A percentile compares a stretch with the other conserved stretches of the same genome.
Evolutionary conservation across 2,113 vertebrate genomes (phyloP).

Genomic region (Puffinus mauretanicus): DNA sequence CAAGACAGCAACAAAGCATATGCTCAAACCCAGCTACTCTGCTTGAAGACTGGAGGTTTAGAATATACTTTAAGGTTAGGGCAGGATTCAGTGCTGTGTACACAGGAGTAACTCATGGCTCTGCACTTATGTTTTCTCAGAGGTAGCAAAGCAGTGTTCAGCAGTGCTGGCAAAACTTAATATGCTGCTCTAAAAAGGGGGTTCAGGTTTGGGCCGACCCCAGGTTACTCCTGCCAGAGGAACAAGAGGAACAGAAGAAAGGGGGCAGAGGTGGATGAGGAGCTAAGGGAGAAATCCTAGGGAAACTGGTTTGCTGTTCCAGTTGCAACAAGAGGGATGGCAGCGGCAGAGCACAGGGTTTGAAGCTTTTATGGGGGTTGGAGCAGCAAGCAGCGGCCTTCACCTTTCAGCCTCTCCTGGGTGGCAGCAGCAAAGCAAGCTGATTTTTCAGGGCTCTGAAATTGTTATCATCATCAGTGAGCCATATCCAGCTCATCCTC

Average conservation of each 20-base stretch:
- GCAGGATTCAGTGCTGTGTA: background rate
- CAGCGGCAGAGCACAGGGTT: background rate
- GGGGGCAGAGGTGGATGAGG: background rate
- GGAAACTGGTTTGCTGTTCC: background rate
- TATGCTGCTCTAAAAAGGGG: background rate
- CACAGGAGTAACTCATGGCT: background rate
- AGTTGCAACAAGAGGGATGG: background rate
- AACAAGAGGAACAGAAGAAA: background rate
- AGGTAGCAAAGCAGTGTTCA: background rate
- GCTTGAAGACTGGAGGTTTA: background rate
- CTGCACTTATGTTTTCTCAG: background rate
- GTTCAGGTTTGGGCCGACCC: background rate
- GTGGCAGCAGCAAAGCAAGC: background rate
- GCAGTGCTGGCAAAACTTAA: background rate
- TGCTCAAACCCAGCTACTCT: constrained; percentile 1
- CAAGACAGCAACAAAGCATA: background rate
- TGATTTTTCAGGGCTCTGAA: background rate
- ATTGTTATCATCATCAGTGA: background rate
- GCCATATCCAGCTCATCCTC: background rate
- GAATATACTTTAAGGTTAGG: background rate
- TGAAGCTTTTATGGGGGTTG: background rate
- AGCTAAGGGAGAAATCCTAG: background rate
- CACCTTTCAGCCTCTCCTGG: background rate
- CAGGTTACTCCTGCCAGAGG: background rate
- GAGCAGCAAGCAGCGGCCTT: background rate